A percentile compares a stretch with the other conserved stretches of the same genome.
Conservation (phyloP, 2,888 invertebrate genomes). For the Philonicus albiceps region DNA sequence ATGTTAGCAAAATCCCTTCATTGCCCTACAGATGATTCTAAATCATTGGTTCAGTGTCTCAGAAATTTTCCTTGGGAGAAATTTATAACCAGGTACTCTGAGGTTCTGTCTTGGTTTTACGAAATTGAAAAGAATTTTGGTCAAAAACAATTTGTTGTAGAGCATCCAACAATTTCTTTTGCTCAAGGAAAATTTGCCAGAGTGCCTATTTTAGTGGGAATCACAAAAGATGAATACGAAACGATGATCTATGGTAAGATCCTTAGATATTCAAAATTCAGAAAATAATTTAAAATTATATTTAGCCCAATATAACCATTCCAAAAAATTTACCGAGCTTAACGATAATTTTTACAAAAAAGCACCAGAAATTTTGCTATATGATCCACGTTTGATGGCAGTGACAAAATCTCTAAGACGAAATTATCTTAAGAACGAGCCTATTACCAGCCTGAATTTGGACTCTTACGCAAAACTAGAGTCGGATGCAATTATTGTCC, state of each 20-base stretch:
- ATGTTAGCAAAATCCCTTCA: slow-evolving; percentile 67
- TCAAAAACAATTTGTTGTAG: slow-evolving; percentile 71
- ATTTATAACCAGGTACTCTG: slow-evolving; percentile 49
- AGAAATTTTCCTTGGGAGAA: slow-evolving; percentile 52
- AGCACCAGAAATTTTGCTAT: slow-evolving; percentile 66
- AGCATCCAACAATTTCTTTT: slow-evolving; percentile 69
- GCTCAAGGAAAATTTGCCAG: slow-evolving; percentile 67
- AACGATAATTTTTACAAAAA: slow-evolving; percentile 69
- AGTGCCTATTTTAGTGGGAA: slow-evolving; percentile 72
- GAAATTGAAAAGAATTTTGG: slow-evolving; percentile 74
- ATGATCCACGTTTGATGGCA: slow-evolving; percentile 61
- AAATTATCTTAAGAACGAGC: slow-evolving; percentile 56
- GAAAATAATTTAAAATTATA: too few species aligned
- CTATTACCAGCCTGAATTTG: background rate
- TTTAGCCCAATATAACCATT: background rate
- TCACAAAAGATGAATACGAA: slow-evolving; percentile 74
- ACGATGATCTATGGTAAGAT: slow-evolving; percentile 63
- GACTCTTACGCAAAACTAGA: background rate
- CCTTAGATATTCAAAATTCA: too few species aligned
- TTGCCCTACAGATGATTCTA: slow-evolving; percentile 67
- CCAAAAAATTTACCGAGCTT: slow-evolving; percentile 60
- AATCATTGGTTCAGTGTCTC: slow-evolving; percentile 68
- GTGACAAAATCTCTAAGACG: slow-evolving; percentile 70
- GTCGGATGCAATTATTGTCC: background rate
- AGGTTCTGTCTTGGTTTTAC: slow-evolving; percentile 65